Evolutionary conservation across 2,888 invertebrate genomes (phyloP), one percentile per base, ranked within the genome.

Genomic region (Eupithecia vulgata): DNA sequence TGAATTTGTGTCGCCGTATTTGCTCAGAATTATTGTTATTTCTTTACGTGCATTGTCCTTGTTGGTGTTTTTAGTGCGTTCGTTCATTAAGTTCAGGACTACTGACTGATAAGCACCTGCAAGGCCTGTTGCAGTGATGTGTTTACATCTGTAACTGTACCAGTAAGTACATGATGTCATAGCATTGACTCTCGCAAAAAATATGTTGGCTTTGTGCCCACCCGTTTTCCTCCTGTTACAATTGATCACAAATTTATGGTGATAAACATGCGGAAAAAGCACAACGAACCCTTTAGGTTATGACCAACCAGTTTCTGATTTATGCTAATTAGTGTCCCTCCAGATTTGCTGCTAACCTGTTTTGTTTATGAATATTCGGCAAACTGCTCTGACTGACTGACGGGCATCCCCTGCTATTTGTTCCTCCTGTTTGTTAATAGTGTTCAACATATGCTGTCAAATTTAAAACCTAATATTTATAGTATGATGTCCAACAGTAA

Each of bases 151-250:
- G 86, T 94, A 90, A 91, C 86, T 88, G 88, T 86, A 88, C 82
- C 86, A 85, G 94, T 94, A 85, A 93, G 94, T 94, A 82, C 82
- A 94, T 94, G 94, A 94, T 94, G 94, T 94, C 94, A 94, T 93
- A 91, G 88, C 88, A 87, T 85, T 84, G 88, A 86, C 88, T 90
- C 87, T 89, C 88, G 89, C 90, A 93, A 91, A 93, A 93, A 92
- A 88, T 88, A 86, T 88, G 88, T 93, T 94, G 94, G 94, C 94
- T 93, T 90, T 91, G 91, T 94, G 94, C 94, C 94, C 94, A 94
- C 90, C 92, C 90, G 85, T 92, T 93, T 93, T 91, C 91, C 91
- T 91, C 85, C 88, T 88, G 87, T 88, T 87, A 88, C 75, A 76
- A 73, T 75, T 67, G 86, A 87, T 90, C 87, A 89, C 80, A 82